These are phyloP conservation scores for Camelus dromedarius DNA, from an alignment of 2,113 vertebrate genomes.

Conservation along the genomic window DNA sequence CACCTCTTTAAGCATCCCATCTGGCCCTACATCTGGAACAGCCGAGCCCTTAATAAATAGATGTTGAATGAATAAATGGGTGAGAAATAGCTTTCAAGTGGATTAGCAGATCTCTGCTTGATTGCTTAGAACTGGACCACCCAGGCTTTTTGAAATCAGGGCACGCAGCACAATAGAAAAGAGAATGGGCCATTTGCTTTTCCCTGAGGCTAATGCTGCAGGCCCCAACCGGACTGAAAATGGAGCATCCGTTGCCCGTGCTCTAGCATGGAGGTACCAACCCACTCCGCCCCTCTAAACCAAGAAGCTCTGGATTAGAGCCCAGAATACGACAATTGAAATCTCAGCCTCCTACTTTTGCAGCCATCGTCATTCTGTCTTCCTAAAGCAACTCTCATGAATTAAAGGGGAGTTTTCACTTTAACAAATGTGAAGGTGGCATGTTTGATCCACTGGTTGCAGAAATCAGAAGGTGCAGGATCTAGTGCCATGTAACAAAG, in stretches of 20 bases:
- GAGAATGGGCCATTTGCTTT: neutral
- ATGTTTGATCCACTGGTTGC: too few relatives aligned
- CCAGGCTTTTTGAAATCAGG: neutral
- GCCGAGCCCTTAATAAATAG: neutral
- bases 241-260: neutral
- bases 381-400: neutral
- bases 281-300: too few relatives aligned
- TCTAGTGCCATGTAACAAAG: neutral
- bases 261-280: accelerated
- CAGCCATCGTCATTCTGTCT: neutral
- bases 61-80: neutral
- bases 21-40: neutral
- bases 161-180: too few relatives aligned
- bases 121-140: neutral
- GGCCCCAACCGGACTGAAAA: neutral
- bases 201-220: neutral
- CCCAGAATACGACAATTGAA: neutral
- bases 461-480: neutral
- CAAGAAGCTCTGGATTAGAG: neutral
- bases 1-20: neutral
- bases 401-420: neutral
- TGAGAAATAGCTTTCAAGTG: neutral
- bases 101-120: neutral
- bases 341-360: neutral
- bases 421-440: neutral